Evolutionary conservation across 2,797 vertebrate species (phyloP), one percentile per base, ranked within the genome.

Genomic region (Danio jaintianensis): DNA sequence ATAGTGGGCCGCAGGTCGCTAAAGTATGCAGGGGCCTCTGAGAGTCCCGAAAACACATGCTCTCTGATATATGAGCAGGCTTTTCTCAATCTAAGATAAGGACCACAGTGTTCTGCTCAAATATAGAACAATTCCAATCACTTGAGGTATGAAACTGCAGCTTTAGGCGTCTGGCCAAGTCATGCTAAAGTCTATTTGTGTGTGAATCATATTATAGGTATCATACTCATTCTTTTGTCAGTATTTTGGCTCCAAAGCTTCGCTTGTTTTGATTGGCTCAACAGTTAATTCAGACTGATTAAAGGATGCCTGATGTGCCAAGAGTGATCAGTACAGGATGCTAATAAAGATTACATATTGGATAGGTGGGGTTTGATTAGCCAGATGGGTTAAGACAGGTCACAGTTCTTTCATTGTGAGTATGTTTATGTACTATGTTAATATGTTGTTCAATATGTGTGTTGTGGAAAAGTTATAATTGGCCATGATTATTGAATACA

Each of bases 221-320:
- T 40, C 8, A 10, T 48, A 50, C 61, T 22, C 47, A 18, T 29
- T 61, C 67, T 67, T 58, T 45, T 29, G 62, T 61, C 43, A 50
- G 22, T 76, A 20, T 66, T 72, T 70, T 80, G 59, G 67, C 58
- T 77, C 38, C 43, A 50, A 10, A 36, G 42, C 50, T 52, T 74
- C 55, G 47, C 43, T 61, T 69, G 58, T 77, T 78, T 59, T 67
- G 50, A 81, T 67, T 72, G 47, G 53, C 61, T 75, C 18, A 22
- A 50, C 52, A 55, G 59, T 56, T 42, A 18, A 5, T 42, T 15
- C 40, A 77, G 38, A 22, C 71, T 85, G 68, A 86, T 86, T 81
- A 85, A 72, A 82, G 85, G 69, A 80, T 68, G 53, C 43, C 18
- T 66, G 67, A 45, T 0, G 43, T 67, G 70, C 40, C 45, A 42